Conservation (phyloP, 2,888 invertebrate species). For the Buathra laborator region DNA sequence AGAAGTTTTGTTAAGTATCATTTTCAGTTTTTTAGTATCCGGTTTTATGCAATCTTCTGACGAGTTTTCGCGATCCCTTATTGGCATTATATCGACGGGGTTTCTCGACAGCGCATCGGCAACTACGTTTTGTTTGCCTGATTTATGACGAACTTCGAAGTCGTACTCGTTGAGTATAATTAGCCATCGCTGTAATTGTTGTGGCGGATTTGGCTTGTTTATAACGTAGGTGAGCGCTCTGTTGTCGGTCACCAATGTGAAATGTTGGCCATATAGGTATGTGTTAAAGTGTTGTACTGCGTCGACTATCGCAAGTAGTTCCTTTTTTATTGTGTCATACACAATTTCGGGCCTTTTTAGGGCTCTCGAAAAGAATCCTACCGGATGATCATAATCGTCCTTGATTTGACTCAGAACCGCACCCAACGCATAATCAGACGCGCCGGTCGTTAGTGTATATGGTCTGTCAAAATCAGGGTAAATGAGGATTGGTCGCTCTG, state of each 20-base stretch:
- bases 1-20: too few species aligned
- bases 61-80: neutral
- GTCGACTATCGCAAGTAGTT: slow-evolving; percentile 66
- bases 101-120: slow-evolving; percentile 53
- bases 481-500: too few species aligned
- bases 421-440: too few species aligned
- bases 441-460: too few species aligned
- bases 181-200: too few species aligned
- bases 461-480: too few species aligned
- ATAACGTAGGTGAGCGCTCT: slow-evolving; percentile 51
- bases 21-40: too few species aligned
- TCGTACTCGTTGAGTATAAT: neutral
- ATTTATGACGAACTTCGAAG: slow-evolving; percentile 46
- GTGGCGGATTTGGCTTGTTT: slow-evolving; percentile 3
- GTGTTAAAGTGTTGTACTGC: slow-evolving; percentile 49
- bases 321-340: slow-evolving; percentile 77
- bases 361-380: too few species aligned
- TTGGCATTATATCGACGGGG: neutral
- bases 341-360: too few species aligned
- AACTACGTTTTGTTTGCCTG: slow-evolving; percentile 52
- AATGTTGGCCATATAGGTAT: neutral
- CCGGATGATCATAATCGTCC: too few species aligned
- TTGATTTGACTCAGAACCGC: too few species aligned
- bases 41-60: too few species aligned
- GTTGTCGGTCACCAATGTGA: slow-evolving; percentile 52